phyloP scores from a whole-genome alignment of 64 coral and sea anemone genomes.

The Trachythela sp. region DNA sequence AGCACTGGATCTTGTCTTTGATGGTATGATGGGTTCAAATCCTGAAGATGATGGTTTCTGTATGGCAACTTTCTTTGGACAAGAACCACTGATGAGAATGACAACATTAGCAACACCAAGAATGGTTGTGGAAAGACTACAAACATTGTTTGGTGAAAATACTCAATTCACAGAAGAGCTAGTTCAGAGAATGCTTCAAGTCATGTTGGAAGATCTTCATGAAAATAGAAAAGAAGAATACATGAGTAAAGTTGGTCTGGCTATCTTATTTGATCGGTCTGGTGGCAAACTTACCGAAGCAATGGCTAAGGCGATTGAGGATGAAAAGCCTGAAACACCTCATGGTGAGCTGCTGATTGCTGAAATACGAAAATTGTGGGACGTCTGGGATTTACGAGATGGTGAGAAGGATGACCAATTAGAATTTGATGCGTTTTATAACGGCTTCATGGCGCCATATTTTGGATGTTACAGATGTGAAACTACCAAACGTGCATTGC shows the following conservation, averaged over 20 bases:
- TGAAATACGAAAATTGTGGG: background rate
- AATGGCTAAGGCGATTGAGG: background rate
- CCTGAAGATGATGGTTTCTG: background rate
- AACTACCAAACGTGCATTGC: slow-evolving; percentile 41
- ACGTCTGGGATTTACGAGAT: background rate
- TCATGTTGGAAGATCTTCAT: slow-evolving; percentile 49
- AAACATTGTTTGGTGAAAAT: slow-evolving; percentile 34
- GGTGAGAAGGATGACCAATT: background rate
- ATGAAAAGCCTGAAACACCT: background rate
- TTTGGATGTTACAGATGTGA: slow-evolving; percentile 58
- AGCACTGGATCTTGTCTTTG: background rate
- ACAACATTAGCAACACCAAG: background rate
- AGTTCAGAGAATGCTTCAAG: slow-evolving; percentile 40
- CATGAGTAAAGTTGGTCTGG: slow-evolving; percentile 44
- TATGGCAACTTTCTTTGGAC: slow-evolving; percentile 45
- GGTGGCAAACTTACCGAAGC: slow-evolving; percentile 41
- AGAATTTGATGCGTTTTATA: slow-evolving; percentile 60
- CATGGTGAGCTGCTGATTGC: background rate
- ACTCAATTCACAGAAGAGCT: slow-evolving; percentile 37
- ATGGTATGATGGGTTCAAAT: background rate
- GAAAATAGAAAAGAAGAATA: slow-evolving; percentile 54
- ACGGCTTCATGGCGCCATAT: slow-evolving; percentile 61
- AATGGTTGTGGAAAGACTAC: slow-evolving; percentile 40
- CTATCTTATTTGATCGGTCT: slow-evolving; percentile 54
- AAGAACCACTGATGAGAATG: slow-evolving; percentile 34